Evolutionary conservation across 2,113 vertebrate species (phyloP).

Genomic region (Bujurquina vittata): DNA sequence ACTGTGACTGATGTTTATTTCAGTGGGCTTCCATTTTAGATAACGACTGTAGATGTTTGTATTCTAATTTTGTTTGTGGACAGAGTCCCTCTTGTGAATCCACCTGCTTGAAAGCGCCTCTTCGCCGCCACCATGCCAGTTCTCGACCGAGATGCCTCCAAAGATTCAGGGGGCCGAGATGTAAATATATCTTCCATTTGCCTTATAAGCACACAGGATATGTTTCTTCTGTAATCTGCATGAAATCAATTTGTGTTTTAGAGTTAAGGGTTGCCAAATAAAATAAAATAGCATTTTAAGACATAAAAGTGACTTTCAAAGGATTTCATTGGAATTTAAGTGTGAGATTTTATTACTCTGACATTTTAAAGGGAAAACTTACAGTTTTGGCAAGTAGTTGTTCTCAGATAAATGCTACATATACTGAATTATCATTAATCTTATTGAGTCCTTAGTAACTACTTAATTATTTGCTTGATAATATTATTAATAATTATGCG

Average conservation of each 20-base stretch:
- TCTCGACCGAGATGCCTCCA: conserved; percentile 66
- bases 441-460: background rate
- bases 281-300: background rate
- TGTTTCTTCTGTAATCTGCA: background rate
- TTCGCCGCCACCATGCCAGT: conserved; percentile 73
- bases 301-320: background rate
- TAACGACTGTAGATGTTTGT: background rate
- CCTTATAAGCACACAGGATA: background rate
- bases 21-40: background rate
- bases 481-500: background rate
- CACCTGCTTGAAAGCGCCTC: conserved; percentile 17
- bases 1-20: background rate
- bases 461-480: background rate
- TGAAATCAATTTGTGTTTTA: background rate
- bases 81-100: conserved; percentile 14
- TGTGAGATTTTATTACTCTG: background rate
- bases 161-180: conserved; percentile 53
- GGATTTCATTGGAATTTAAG: background rate
- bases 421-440: background rate
- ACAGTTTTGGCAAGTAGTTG: background rate
- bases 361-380: background rate
- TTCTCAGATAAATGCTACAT: background rate
- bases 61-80: conserved; percentile 16
- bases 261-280: background rate
- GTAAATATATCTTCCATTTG: conserved; percentile 67